A percentile compares a stretch with the other conserved stretches of the same genome.
Conservation (phyloP, 2,888 invertebrate species). For the Spilosoma lubricipeda region DNA sequence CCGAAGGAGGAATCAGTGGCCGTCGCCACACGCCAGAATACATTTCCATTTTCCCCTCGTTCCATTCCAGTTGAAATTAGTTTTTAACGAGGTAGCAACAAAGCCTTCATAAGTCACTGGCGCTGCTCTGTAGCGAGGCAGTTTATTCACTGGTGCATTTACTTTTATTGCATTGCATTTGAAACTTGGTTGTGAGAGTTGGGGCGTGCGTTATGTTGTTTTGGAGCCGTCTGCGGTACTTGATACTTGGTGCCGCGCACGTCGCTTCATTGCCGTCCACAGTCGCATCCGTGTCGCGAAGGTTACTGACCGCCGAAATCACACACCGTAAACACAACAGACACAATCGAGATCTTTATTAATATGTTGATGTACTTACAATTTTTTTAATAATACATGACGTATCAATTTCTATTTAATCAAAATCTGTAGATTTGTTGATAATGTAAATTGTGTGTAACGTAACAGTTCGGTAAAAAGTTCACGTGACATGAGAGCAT, state of each 20-base stretch:
- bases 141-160: slow-evolving; percentile 54
- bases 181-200: slow-evolving; percentile 60
- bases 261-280: slow-evolving; percentile 44
- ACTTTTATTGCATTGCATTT: slow-evolving; percentile 67
- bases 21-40: slow-evolving; percentile 73
- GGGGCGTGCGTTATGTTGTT: slow-evolving; percentile 61
- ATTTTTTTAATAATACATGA: neutral
- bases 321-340: slow-evolving; percentile 73
- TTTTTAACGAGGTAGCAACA: slow-evolving; percentile 67
- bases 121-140: slow-evolving; percentile 52
- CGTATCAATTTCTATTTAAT: neutral
- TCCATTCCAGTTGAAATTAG: slow-evolving; percentile 66
- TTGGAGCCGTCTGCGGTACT: slow-evolving; percentile 34
- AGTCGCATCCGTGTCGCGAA: slow-evolving; percentile 73
- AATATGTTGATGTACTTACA: neutral
- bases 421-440: neutral
- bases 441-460: neutral
- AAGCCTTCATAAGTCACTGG: slow-evolving; percentile 48
- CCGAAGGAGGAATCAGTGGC: slow-evolving; percentile 69
- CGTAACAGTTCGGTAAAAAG: neutral
- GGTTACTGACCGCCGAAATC: slow-evolving; percentile 82
- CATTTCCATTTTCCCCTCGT: slow-evolving; percentile 57
- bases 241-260: slow-evolving; percentile 2
- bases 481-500: neutral
- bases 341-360: slow-evolving; percentile 29